These are phyloP conservation scores for Pterophyllum scalare DNA, from an alignment of 2,113 vertebrate species.

Conservation along the genomic window DNA sequence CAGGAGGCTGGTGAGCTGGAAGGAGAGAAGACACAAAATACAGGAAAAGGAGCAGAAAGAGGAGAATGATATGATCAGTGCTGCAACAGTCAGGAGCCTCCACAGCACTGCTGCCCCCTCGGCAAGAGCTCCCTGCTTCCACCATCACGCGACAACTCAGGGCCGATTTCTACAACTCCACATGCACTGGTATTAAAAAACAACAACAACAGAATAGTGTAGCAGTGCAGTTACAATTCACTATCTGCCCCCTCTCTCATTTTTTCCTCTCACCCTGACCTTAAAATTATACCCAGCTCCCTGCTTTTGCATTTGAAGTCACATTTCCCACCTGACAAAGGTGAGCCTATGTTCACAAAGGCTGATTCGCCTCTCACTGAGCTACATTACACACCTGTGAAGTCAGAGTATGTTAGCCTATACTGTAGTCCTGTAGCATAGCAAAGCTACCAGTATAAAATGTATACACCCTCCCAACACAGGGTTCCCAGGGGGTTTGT, in stretches of 20 bases:
- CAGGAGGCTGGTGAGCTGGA: conserved; percentile 55
- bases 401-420: conserved; percentile 24
- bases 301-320: conserved; percentile 13
- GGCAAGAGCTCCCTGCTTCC: conserved; percentile 74
- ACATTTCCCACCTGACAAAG: not conserved
- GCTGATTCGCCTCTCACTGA: conserved; percentile 39
- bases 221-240: conserved; percentile 82
- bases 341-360: conserved; percentile 53
- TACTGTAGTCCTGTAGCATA: conserved; percentile 30
- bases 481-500: not conserved
- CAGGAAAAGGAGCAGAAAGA: conserved; percentile 32
- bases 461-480: conserved; percentile 2
- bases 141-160: conserved; percentile 83
- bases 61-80: conserved; percentile 30
- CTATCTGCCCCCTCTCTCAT: conserved; percentile 13
- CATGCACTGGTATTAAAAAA: conserved; percentile 72
- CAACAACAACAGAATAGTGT: conserved; percentile 69
- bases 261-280: conserved; percentile 15
- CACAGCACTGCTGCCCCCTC: conserved; percentile 69
- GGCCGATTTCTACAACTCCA: conserved; percentile 85
- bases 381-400: conserved; percentile 29
- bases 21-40: conserved; percentile 33
- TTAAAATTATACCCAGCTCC: conserved; percentile 55
- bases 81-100: conserved; percentile 22
- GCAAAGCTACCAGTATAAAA: conserved; percentile 14